Percentiles rank a stretch among this genome's conserved stretches.
Evolutionary conservation across 2,888 invertebrate species (phyloP).

Genomic region (Notocelia uddmanniana): DNA sequence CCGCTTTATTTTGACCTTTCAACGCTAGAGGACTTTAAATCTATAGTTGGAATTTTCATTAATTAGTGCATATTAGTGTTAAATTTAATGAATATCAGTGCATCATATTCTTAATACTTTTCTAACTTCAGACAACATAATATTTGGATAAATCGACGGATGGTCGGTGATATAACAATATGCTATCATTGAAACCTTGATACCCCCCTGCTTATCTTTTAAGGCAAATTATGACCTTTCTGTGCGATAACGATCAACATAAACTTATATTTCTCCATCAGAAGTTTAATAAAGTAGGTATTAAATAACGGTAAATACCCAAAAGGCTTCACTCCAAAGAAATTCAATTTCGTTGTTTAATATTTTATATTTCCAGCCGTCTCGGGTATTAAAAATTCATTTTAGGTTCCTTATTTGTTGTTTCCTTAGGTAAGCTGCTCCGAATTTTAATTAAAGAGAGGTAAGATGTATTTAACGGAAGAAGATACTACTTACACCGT

Average conservation of each 20-base stretch:
- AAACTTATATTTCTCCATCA: background rate
- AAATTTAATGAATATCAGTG: no score
- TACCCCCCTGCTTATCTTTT: no score
- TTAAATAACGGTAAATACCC: constrained; percentile 14
- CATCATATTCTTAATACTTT: no score
- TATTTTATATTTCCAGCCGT: constrained; percentile 4
- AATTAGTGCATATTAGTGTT: no score
- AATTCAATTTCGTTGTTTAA: constrained; percentile 21
- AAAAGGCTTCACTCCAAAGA: constrained; percentile 22
- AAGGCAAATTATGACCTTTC: no score
- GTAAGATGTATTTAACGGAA: constrained; percentile 26
- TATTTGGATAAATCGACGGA: no score
- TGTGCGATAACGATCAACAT: background rate
- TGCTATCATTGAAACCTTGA: no score
- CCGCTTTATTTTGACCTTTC: no score
- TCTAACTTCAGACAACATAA: no score
- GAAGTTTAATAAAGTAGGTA: constrained; percentile 22
- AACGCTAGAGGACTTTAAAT: no score
- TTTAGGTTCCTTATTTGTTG: constrained; percentile 23
- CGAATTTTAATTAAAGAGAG: constrained; percentile 33
- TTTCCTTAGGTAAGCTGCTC: constrained; percentile 26
- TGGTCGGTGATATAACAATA: no score
- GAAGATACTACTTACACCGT: background rate
- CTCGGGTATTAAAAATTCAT: constrained; percentile 37
- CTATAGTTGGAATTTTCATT: no score